Percentiles rank a stretch among this genome's conserved stretches.
Conservation (phyloP, 2,888 invertebrate genomes). For the Tipula confusa region DNA sequence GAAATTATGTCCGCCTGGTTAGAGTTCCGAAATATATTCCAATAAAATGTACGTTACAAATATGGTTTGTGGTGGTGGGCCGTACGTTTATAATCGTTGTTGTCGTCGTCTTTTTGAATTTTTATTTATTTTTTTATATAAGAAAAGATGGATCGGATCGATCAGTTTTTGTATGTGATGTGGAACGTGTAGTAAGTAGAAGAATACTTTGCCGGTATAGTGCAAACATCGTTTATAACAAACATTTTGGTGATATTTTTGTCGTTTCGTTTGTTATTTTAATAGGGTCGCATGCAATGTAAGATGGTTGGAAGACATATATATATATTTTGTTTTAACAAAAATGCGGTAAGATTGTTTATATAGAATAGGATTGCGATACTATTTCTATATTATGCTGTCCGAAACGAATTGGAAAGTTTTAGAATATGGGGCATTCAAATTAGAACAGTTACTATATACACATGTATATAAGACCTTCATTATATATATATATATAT, state of each 20-base stretch:
- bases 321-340: too few species aligned
- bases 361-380: background rate
- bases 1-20: background rate
- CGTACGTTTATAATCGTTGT: background rate
- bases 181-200: background rate
- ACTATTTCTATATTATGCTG: background rate
- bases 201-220: background rate
- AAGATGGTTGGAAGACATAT: too few species aligned
- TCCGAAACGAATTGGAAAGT: constrained; percentile 3
- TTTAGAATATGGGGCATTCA: background rate
- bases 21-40: constrained; percentile 4
- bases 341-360: background rate
- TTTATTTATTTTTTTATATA: background rate
- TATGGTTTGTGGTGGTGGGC: background rate
- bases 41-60: constrained; percentile 3
- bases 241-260: constrained; percentile 20
- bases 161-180: background rate
- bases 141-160: background rate
- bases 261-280: background rate
- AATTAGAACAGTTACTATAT: background rate
- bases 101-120: background rate
- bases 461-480: background rate
- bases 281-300: background rate
- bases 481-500: too few species aligned
- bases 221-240: background rate